Base-by-base conservation (phyloP, 2,888 invertebrate species). In the Hymenopus coronatus region DNA sequence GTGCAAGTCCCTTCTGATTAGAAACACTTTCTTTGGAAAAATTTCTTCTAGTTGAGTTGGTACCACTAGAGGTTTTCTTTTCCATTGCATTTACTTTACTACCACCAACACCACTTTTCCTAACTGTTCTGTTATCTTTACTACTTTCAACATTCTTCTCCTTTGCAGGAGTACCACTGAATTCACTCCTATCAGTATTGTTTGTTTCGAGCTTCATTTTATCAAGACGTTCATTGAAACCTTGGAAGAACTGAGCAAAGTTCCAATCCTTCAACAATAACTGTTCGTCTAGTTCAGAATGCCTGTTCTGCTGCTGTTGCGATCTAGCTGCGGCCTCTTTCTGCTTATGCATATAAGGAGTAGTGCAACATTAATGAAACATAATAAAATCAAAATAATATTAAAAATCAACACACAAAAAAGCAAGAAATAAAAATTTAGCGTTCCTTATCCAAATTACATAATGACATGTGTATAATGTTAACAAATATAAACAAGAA, bases 211-310 rank as follows among this genome's bases (percentile, higher is more conserved):
- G 94, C 90, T 94, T 93, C 91, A 92, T 92, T 91, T 92, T 92
- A 91, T 93, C 93, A 91, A 93, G 91, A 85, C 93, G 92, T 91
- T 93, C 93, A 91, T 93, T 93, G 92, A 93, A 93, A 90, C 93
- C 93, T 91, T 93, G 97, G 93, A 97, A 97, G 94, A 97, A 97
- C 92, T 96, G 96, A 91, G 97, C 97, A 93, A 97, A 96, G 94
- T 97, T 97, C 97, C 97, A 97, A 92, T 97, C 97, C 93, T 97
- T 96, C 91, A 97, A 94, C 91, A 97, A 95, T 88, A 96, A 96
- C 90, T 97, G 96, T 93, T 97, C 97, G 92, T 97, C 97, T 92
- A 96, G 94, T 92, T 96, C 96, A 88, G 95, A 94, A 92, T 91
- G 91, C 90, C 93, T 92, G 91, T 93, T 92, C 93, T 93, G 93